Evolutionary conservation across 2,797 vertebrate species (phyloP), one percentile per base, ranked within the genome.

Genomic region (Spinus olivaceus): DNA sequence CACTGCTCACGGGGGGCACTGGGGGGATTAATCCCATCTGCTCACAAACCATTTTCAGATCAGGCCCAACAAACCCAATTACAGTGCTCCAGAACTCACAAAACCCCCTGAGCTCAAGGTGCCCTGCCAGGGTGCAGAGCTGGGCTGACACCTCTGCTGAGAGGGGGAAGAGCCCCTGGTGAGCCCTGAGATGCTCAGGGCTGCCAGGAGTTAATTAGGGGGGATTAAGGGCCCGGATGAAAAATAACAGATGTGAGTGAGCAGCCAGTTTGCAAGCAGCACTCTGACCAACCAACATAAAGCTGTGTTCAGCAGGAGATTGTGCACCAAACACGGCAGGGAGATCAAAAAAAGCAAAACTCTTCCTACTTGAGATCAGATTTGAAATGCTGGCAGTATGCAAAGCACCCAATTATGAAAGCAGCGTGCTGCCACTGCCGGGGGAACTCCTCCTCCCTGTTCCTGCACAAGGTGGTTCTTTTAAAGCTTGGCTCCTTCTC

Each of bases 211-310:
- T 70, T 90, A 88, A 91, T 96, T 82, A 73, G 0, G 8, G 42
- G 37, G 80, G 81, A 90, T 94, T 92, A 87, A 70, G 1, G 14
- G 49, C 66, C 70, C 57, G 0, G 20, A 79, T 65, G 85, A 83
- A 80, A 89, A 95, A 92, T 90, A 85, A 81, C 92, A 97, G 96
- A 85, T 92, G 95, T 57, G 51, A 46, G 74, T 41, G 14, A 88
- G 56, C 86, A 95, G 49, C 61, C 67, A 80, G 47, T 90, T 74
- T 96, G 78, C 61, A 65, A 80, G 88, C 85, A 95, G 90, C 70
- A 47, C 84, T 73, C 33, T 46, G 84, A 61, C 79, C 87, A 83
- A 44, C 81, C 92, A n/a, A 95, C 77, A 94, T 0, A 77, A 87
- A 90, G 50, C 93, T 54, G 73, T 16, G 76, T 81, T 92, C 11